A percentile compares a stretch with the other conserved stretches of the same genome.
These are phyloP conservation scores for Aplocera efformata DNA, from an alignment of 2,888 invertebrate species.

Conservation along the genomic window DNA sequence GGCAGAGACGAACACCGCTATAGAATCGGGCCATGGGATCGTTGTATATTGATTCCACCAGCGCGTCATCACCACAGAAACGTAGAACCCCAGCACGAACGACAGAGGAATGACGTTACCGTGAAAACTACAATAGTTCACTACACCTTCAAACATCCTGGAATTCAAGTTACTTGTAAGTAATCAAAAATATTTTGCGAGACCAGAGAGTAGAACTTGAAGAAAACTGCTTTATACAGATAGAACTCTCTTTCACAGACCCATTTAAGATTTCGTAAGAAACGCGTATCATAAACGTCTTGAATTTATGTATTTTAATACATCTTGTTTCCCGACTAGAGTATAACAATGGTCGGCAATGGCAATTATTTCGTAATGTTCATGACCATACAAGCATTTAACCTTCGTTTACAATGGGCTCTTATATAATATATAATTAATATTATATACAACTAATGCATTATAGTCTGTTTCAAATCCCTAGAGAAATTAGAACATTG, in stretches of 20 bases:
- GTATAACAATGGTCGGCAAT: constrained; percentile 15
- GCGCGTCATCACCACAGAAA: constrained; percentile 93
- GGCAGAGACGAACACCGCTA: constrained; percentile 92
- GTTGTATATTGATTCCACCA: constrained; percentile 94
- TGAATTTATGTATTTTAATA: no score
- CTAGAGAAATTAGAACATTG: no score
- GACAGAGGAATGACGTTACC: constrained; percentile 94
- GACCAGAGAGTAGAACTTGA: no score
- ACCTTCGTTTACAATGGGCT: neutral
- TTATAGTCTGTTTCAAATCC: no score
- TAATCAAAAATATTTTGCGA: neutral
- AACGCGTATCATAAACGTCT: no score
- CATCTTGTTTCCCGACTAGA: neutral
- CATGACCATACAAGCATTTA: constrained; percentile 24
- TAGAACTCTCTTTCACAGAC: no score
- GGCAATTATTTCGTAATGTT: constrained; percentile 20
- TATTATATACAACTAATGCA: no score
- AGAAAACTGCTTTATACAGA: no score
- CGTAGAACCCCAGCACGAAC: constrained; percentile 96
- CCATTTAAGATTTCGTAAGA: no score
- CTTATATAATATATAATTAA: no score
- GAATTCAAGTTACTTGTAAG: constrained; percentile 29
- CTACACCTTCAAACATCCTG: constrained; percentile 90
- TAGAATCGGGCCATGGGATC: constrained; percentile 93
- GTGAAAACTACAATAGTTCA: constrained; percentile 91